These are phyloP conservation scores for Trichonephila inaurata DNA, from an alignment of 1,140 invertebrate genomes.

Conservation along the genomic window DNA sequence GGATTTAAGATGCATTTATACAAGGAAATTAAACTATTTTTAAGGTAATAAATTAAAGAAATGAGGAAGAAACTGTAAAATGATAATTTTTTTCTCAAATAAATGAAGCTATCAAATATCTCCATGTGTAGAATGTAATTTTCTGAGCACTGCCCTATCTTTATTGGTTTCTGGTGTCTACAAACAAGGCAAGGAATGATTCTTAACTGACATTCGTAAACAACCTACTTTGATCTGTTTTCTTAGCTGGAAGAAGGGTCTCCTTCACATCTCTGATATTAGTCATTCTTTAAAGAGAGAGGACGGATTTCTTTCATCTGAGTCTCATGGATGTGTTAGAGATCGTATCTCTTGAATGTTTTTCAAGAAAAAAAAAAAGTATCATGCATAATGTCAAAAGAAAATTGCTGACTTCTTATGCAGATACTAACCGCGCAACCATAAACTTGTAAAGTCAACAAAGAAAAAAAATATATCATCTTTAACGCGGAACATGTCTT, in stretches of 20 bases:
- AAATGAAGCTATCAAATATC: background rate
- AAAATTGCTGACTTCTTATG: background rate
- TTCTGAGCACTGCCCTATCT: background rate
- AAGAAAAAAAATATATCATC: too few species aligned
- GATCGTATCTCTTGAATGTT: background rate
- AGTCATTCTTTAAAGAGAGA: constrained; percentile 20
- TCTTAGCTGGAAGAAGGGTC: background rate
- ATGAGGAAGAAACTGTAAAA: too few species aligned
- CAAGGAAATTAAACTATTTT: too few species aligned
- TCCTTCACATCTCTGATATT: background rate
- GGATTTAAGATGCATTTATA: too few species aligned
- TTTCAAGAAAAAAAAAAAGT: background rate
- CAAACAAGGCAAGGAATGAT: background rate
- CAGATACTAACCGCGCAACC: too few species aligned
- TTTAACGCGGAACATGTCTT: too few species aligned
- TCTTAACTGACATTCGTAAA: background rate
- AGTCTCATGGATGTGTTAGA: background rate
- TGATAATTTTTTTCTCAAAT: too few species aligned
- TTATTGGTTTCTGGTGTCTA: background rate
- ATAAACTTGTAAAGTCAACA: too few species aligned
- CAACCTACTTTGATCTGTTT: constrained; percentile 14
- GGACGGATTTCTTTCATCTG: constrained; percentile 11
- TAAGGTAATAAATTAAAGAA: too few species aligned
- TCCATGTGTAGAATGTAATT: background rate
- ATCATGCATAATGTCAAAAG: background rate